Percentiles rank a stretch among this genome's conserved stretches.
Conservation (phyloP, 2,113 vertebrate genomes). For the Salvator merianae region DNA sequence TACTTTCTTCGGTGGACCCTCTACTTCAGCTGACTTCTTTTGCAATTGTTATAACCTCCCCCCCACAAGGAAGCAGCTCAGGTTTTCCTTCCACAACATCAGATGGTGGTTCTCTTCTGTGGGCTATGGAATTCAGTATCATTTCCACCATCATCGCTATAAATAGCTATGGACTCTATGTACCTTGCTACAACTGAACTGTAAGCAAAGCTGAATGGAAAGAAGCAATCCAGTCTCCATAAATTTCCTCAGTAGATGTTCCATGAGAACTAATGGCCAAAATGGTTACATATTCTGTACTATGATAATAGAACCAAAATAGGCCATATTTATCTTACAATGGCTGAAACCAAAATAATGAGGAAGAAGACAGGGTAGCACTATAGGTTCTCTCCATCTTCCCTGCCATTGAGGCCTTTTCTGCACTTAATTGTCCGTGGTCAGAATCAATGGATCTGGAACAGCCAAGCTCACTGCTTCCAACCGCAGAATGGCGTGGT, state of each 20-base stretch:
- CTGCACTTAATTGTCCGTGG: no score
- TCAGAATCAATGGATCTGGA: no score
- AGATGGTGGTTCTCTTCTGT: neutral
- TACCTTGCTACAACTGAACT: neutral
- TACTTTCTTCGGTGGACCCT: no score
- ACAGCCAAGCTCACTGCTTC: no score
- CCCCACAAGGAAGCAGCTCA: no score
- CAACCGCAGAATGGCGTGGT: no score
- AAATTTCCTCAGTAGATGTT: neutral
- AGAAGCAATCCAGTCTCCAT: neutral
- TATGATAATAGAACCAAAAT: neutral
- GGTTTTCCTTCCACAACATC: no score
- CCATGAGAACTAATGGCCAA: neutral
- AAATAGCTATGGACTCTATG: neutral
- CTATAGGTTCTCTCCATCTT: no score
- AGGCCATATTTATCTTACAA: neutral
- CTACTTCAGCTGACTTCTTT: neutral
- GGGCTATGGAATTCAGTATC: neutral
- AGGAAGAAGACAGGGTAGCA: no score
- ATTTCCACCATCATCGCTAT: neutral
- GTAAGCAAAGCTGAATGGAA: neutral
- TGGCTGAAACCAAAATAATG: neutral
- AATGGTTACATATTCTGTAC: neutral
- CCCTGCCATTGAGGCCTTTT: no score
- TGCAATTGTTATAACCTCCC: neutral